phyloP scores from a whole-genome alignment of 2,888 invertebrate species.

The Leptinotarsa rubiginosa region DNA sequence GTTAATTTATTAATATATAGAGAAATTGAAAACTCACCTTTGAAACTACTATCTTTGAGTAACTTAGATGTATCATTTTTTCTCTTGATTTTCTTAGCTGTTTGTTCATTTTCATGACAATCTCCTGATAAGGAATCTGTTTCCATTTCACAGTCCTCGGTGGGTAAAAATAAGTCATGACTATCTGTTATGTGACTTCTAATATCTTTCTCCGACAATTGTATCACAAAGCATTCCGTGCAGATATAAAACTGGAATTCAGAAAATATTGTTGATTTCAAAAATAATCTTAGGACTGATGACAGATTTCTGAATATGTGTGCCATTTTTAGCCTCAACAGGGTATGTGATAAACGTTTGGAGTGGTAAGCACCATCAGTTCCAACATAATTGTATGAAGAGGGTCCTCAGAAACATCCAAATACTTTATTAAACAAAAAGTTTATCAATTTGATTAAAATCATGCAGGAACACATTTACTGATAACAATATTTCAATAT shows the following conservation, averaged over 20 bases:
- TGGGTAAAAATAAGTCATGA: conserved; percentile 40
- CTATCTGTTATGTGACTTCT: conserved; percentile 51
- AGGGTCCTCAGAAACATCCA: no score
- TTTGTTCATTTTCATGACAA: conserved; percentile 30
- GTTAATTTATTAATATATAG: not conserved
- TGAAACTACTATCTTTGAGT: not conserved
- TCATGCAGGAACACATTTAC: no score
- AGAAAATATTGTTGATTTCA: no score
- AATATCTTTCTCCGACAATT: conserved; percentile 49
- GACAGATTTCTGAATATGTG: no score
- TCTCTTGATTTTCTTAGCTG: conserved; percentile 3
- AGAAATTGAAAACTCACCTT: not conserved
- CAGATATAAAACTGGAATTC: conserved; percentile 58
- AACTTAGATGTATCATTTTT: not conserved
- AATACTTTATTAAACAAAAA: no score
- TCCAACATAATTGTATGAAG: no score
- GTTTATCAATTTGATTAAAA: no score
- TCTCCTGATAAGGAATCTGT: conserved; percentile 31
- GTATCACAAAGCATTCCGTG: conserved; percentile 57
- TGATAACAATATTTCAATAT: no score
- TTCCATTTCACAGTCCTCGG: conserved; percentile 40
- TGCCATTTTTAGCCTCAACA: no score
- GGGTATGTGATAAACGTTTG: no score
- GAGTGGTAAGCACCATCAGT: no score
- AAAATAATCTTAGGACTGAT: no score